A percentile compares a stretch with the other conserved stretches of the same genome.
Conservation (phyloP, 2,888 invertebrate species). For the Drosophila tanythrix region DNA sequence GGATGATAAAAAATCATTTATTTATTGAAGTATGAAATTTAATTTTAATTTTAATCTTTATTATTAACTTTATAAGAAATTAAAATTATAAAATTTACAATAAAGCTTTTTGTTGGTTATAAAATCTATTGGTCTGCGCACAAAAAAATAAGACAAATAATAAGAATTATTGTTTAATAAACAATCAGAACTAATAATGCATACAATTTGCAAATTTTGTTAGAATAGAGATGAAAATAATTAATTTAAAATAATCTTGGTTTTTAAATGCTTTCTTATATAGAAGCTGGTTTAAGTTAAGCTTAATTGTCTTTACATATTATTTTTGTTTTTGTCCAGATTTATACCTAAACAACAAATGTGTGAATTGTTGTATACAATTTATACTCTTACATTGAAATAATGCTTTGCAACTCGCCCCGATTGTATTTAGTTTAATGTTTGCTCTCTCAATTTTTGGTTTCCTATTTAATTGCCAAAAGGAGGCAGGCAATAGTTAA, state of each 20-base stretch:
- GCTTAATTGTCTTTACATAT: not conserved
- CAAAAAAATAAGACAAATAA: not conserved
- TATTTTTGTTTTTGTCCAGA: not conserved
- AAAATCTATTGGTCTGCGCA: not conserved
- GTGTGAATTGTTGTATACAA: not conserved
- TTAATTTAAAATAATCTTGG: not conserved
- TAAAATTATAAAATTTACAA: no score
- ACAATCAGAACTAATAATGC: not conserved
- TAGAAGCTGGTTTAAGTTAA: not conserved
- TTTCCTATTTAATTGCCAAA: constrained; percentile 7
- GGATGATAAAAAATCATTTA: not conserved
- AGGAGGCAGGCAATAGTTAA: constrained; percentile 6
- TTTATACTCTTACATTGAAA: not conserved
- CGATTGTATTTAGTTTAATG: not conserved
- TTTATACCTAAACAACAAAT: not conserved
- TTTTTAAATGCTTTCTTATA: not conserved
- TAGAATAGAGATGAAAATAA: not conserved
- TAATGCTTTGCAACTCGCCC: no score
- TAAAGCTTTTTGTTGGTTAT: not conserved
- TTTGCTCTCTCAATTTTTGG: not conserved
- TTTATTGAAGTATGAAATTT: not conserved
- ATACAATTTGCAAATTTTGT: not conserved
- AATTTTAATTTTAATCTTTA: not conserved
- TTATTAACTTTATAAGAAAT: no score
- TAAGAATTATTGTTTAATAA: not conserved